Evolutionary conservation across 2,888 invertebrate genomes (phyloP), one percentile per base, ranked within the genome.

Genomic region (Pherbina coryleti): DNA sequence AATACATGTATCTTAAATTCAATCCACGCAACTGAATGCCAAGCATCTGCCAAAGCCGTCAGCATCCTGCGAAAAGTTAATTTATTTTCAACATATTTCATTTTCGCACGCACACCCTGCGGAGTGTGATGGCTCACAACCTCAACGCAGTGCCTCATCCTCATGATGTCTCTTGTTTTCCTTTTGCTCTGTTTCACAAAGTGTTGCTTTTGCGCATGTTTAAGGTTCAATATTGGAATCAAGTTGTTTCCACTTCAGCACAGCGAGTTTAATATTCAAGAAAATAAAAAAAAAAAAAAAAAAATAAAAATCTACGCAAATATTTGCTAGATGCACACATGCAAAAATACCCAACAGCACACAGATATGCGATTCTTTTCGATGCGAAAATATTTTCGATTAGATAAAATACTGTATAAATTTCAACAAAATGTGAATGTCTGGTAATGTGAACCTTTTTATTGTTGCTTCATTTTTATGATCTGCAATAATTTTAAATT

Each of bases 241-340:
- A 69, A 69, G 69, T 25, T 69, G 69, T 69, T 69, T 49, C 69
- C 51, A 28, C 69, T 49, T 28, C 25, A 69, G 5, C 51, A 19
- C 49, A 37, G 67, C 14, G 19, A 67, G 22, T 49, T 37, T 19
- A 19, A 64, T 37, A 34, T 37, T 64, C 34, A 17, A 22, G 11
- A 44, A 37, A n/a, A n/a, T n/a, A n/a, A n/a, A n/a, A 19, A 51
- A 28, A 28, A 31, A 25, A 51, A 28, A 51, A 49, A 22, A 60
- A 44, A 11, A 44, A 11, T 22, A 7, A 60, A 60, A 60, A 60
- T 60, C 22, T 60, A 60, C 8, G 22, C 60, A 60, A 60, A 60
- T 60, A 60, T 60, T 60, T 60, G 28, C 60, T 14, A 60, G 8
- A 14, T 19, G 9, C 22, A 60, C 60, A 60, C 60, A 60, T 28